Percentiles rank a stretch among this genome's conserved stretches.
These are phyloP conservation scores for Hassar affinis DNA, from an alignment of 2,113 vertebrate genomes.

Conservation along the genomic window DNA sequence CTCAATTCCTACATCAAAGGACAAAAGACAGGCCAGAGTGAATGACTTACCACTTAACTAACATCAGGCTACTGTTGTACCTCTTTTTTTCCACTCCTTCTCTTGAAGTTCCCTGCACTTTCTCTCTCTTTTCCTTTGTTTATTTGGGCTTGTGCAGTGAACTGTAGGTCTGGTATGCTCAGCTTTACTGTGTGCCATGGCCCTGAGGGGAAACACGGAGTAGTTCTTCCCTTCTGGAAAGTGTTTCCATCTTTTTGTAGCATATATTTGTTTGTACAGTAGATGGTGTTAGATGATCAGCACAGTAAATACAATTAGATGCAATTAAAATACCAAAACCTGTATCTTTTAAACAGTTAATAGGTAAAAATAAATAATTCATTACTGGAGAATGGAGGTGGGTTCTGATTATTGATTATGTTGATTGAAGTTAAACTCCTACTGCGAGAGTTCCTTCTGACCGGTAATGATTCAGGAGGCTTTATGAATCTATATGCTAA, in stretches of 20 bases:
- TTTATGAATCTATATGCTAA: background rate
- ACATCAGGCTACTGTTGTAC: slow-evolving; percentile 62
- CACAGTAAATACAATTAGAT: background rate
- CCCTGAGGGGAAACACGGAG: slow-evolving; percentile 46
- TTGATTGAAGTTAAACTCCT: background rate
- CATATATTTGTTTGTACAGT: background rate
- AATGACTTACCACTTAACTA: slow-evolving; percentile 57
- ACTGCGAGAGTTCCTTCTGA: background rate
- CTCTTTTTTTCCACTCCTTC: background rate
- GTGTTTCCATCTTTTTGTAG: slow-evolving; percentile 26
- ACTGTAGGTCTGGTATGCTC: slow-evolving; percentile 30
- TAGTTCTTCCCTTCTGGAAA: slow-evolving; percentile 35
- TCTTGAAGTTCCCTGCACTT: background rate
- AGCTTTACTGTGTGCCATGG: slow-evolving; percentile 1
- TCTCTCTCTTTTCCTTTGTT: slow-evolving; percentile 36
- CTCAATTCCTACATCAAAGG: slow-evolving; percentile 57
- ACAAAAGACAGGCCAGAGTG: slow-evolving; percentile 64
- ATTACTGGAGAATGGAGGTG: background rate
- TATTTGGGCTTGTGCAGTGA: slow-evolving; percentile 43
- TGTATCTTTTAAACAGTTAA: no score
- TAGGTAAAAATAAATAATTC: no score
- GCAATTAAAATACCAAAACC: background rate
- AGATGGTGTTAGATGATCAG: slow-evolving; percentile 2
- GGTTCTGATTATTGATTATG: background rate
- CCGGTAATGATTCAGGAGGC: background rate